Percentiles rank a stretch among this genome's conserved stretches.
phyloP scores from a whole-genome alignment of 2,113 vertebrate species.

The Corvus cornix region DNA sequence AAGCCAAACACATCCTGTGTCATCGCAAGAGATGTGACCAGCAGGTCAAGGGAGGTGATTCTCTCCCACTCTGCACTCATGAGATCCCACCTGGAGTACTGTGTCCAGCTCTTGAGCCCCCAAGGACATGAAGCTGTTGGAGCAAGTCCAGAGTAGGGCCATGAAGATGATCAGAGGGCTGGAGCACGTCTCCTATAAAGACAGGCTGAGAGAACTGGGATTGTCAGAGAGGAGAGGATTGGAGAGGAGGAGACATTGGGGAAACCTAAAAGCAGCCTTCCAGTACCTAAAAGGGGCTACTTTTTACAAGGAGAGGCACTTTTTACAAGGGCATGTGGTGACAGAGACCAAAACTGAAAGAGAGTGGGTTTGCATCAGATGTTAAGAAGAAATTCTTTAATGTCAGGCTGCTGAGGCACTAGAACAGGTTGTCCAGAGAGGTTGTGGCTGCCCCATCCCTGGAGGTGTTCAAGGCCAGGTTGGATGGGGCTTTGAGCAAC shows the following conservation, averaged over 20 bases:
- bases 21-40: background rate
- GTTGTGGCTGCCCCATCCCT: background rate
- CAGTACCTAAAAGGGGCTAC: background rate
- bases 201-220: background rate
- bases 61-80: accelerated
- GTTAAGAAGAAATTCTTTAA: background rate
- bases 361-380: background rate
- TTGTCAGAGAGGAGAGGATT: background rate
- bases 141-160: background rate
- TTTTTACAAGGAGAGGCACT: background rate
- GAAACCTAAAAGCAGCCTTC: background rate
- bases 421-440: background rate
- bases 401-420: background rate
- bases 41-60: background rate
- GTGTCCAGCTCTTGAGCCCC: background rate
- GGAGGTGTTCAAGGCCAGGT: background rate
- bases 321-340: background rate
- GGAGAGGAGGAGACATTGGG: background rate
- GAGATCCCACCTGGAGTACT: background rate
- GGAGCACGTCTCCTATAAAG: background rate
- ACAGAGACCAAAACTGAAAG: background rate
- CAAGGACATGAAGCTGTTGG: background rate
- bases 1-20: background rate
- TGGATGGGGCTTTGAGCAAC: background rate
- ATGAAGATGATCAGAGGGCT: background rate